These are phyloP conservation scores for Pteropus rufus DNA, from an alignment of 2,797 vertebrate genomes.

Conservation along the genomic window DNA sequence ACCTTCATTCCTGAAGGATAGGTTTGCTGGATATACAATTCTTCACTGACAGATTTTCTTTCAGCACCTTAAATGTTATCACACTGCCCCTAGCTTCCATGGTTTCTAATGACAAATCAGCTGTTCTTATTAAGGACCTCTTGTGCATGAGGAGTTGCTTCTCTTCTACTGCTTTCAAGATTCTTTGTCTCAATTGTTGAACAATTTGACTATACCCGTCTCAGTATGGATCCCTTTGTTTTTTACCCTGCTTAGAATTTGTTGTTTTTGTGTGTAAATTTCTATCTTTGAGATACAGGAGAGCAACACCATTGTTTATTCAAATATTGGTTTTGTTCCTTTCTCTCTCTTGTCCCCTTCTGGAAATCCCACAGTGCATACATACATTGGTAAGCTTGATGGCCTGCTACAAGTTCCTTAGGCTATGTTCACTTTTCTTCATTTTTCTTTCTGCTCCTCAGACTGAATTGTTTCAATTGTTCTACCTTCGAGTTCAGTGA, in stretches of 20 bases:
- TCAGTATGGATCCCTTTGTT: not conserved
- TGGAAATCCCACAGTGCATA: not conserved
- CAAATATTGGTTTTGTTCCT: not conserved
- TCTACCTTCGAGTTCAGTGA: not conserved
- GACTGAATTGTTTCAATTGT: not conserved
- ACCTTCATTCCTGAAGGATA: not conserved
- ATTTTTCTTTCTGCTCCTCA: not conserved
- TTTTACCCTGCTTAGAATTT: not conserved
- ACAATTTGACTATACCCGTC: not conserved
- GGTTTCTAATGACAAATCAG: not conserved
- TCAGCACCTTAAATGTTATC: not conserved
- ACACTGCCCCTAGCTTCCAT: not conserved
- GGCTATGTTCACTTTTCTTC: not conserved
- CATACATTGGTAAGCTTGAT: not conserved
- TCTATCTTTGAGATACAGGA: not conserved
- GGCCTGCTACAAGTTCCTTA: not conserved
- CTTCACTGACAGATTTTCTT: not conserved
- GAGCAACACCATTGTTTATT: not conserved
- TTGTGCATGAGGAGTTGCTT: not conserved
- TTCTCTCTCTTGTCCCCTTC: not conserved
- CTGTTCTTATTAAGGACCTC: not conserved
- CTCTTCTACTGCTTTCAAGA: not conserved
- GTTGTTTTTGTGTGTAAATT: not conserved
- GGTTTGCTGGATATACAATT: not conserved
- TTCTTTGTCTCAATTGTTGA: not conserved